phyloP scores from a whole-genome alignment of 2,113 vertebrate species.

The Paratilapia polleni region DNA sequence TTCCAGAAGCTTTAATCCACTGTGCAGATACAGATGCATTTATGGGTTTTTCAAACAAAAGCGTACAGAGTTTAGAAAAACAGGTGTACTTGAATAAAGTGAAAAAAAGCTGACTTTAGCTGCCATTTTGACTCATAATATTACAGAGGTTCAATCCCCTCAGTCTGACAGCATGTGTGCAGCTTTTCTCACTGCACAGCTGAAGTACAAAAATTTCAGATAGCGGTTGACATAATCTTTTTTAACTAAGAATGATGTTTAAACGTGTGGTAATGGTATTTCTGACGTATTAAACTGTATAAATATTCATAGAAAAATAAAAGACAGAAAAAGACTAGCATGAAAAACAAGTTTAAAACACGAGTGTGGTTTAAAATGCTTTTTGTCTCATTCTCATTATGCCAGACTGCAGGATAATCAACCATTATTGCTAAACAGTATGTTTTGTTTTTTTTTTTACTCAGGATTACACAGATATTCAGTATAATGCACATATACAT shows the following conservation, averaged over 20 bases:
- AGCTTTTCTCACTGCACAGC: neutral
- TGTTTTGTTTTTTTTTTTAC: neutral
- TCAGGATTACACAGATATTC: neutral
- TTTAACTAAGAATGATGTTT: neutral
- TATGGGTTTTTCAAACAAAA: too few relatives aligned
- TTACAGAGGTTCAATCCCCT: neutral
- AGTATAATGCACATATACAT: neutral
- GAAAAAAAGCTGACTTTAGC: neutral
- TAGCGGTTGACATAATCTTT: neutral
- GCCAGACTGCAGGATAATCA: neutral
- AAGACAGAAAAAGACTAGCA: neutral
- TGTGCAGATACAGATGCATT: too few relatives aligned
- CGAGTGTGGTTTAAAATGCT: neutral
- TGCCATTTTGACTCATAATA: neutral
- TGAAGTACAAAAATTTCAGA: too few relatives aligned
- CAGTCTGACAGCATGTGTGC: neutral
- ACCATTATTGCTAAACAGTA: neutral
- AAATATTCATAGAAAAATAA: neutral
- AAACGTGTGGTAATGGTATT: neutral
- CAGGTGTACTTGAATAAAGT: neutral
- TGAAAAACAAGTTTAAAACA: neutral
- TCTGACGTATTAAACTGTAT: neutral
- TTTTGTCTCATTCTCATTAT: neutral
- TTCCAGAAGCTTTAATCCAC: neutral
- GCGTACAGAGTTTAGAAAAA: too few relatives aligned